phyloP scores from a whole-genome alignment of 2,888 invertebrate species.

The Nysson spinosus region DNA sequence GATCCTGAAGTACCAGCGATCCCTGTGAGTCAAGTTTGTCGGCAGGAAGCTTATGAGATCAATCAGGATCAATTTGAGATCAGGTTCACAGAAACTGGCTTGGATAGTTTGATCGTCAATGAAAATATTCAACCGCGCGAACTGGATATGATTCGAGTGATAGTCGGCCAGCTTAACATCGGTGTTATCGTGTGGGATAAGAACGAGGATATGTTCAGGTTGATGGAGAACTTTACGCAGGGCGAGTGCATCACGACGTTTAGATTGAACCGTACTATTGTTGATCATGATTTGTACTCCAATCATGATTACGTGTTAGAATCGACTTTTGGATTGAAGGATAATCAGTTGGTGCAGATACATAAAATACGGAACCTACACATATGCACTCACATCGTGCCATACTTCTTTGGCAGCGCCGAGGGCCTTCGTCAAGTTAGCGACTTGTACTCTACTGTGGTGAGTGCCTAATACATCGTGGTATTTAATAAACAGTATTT shows the following conservation, averaged over 20 bases:
- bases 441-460: conserved; percentile 45
- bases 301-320: conserved; percentile 15
- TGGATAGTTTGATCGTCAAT: conserved; percentile 57
- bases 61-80: conserved; percentile 61
- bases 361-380: conserved; percentile 51
- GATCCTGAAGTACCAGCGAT: conserved; percentile 12
- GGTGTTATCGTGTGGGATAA: conserved; percentile 45
- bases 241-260: conserved; percentile 59
- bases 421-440: conserved; percentile 30
- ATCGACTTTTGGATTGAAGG: conserved; percentile 36
- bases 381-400: conserved; percentile 49
- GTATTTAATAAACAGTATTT: too few species aligned
- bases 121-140: conserved; percentile 48
- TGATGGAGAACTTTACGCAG: conserved; percentile 59
- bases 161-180: conserved; percentile 59
- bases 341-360: conserved; percentile 49
- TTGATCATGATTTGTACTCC: background rate
- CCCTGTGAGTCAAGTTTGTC: conserved; percentile 10
- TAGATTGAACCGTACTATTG: conserved; percentile 30
- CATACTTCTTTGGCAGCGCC: conserved; percentile 59
- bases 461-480: conserved; percentile 34
- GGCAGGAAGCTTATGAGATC: conserved; percentile 47
- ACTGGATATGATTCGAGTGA: conserved; percentile 56
- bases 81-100: conserved; percentile 55
- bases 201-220: conserved; percentile 45